Evolutionary conservation across 2,113 vertebrate genomes (phyloP), one percentile per base, ranked within the genome.

Genomic region (Gobio gobio): DNA sequence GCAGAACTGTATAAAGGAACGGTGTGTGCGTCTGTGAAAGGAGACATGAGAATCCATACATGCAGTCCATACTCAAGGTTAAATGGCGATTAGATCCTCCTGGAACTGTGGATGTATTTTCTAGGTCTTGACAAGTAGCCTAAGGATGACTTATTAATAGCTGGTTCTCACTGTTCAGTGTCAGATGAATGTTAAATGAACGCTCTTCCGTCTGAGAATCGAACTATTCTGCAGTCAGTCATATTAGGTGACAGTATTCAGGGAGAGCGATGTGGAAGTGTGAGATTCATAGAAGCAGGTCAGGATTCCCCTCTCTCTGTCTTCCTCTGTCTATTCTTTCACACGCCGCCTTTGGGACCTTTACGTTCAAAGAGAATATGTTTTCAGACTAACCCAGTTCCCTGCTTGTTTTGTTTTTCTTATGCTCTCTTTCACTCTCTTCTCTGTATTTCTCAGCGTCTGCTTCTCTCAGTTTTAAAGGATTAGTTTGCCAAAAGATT

Each of bases 221-320:
- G 36, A 84, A 81, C 36, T 26, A 20, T 75, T 70, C 56, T 73
- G 20, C 29, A 59, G n/a, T 61, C 33, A 78, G 73, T 64, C 83
- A 82, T 75, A 78, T 29, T 47, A 64, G 20, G 24, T 80, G 82
- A 87, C 73, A 78, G 63, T 22, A 10, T 73, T 59, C 36, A 29
- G 64, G 45, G 29, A 26, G 51, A 63, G 24, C 33, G 81, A 9
- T 77, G 61, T 56, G 73, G 26, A 83, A 73, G 76, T 72, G 70
- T 61, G 47, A 84, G 72, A 85, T 73, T 76, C 59, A 81, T 54
- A 49, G 63, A 86, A 73, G 59, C 76, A 82, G 86, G 83, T 87
- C 84, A 89, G 88, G 88, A 89, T 86, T 86, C 82, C 88, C 83
- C 72, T 26, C 82, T 84, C 22, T 36, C 40, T 73, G 84, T 88